Evolutionary conservation across 2,888 invertebrate species (phyloP).

Genomic region (Saturnia pavonia): DNA sequence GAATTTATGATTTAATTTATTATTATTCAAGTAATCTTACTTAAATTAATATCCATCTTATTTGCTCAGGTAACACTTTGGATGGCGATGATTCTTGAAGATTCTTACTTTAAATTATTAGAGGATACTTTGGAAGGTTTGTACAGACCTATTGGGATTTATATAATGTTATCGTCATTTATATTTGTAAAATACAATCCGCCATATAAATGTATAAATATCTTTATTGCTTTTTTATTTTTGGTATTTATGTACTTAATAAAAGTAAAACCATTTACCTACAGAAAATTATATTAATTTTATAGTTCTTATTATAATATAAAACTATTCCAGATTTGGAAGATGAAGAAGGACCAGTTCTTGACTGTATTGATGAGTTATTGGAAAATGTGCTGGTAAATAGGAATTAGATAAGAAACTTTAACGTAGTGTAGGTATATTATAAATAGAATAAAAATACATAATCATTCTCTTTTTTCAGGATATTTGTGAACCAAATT

Average conservation of each 20-base stretch:
- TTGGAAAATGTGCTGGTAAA: conserved; percentile 57
- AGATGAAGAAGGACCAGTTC: conserved; percentile 63
- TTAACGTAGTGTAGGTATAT: background rate
- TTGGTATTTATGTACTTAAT: background rate
- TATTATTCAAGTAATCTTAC: background rate
- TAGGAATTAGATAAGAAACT: conserved; percentile 4
- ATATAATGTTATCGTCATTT: background rate
- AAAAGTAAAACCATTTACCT: background rate
- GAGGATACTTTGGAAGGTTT: conserved; percentile 60
- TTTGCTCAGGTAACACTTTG: conserved; percentile 57
- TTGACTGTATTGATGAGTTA: conserved; percentile 63
- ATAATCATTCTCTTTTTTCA: conserved; percentile 24
- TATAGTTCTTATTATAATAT: conserved; percentile 18
- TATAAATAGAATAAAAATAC: background rate
- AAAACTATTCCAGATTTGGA: conserved; percentile 58
- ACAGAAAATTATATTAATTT: background rate
- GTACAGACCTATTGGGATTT: background rate
- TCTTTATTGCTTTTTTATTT: no score
- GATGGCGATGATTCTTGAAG: conserved; percentile 59
- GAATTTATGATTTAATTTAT: background rate
- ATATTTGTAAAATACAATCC: background rate
- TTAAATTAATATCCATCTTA: background rate
- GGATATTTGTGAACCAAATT: conserved; percentile 34
- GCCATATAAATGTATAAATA: no score
- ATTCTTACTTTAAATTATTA: conserved; percentile 50